Evolutionary conservation across 2,113 vertebrate species (phyloP), one percentile per base, ranked within the genome.

Genomic region (Stigmatopora argus): DNA sequence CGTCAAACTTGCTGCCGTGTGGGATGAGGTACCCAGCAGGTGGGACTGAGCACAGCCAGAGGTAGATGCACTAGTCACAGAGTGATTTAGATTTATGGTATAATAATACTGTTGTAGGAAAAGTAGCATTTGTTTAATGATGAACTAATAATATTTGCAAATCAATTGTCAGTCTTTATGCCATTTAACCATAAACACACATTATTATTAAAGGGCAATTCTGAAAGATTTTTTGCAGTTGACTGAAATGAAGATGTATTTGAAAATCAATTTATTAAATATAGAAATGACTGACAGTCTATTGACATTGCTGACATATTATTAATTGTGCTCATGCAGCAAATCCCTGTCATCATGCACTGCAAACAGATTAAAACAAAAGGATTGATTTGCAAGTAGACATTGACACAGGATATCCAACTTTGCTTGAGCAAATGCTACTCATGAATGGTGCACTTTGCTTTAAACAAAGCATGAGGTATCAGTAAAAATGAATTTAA

Each of bases 241-340:
- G 73, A 78, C 73, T 66, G 69, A 65, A 66, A 77, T 69, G 69
- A 26, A 34, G 51, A 57, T 19, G 64, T 58, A 26, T 70, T 49
- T 71, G 64, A 69, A 67, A 77, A 62, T 64, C 62, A 66, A 38
- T 71, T 68, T 55, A 48, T 38, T 64, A 65, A 23, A 58, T 81
- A 65, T 71, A 41, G 31, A 41, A 38, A 12, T 66, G 81, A 79
- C 10, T 81, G 79, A 78, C 83, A 73, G 26, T 62, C 65, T 63
- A 72, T 66, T 31, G 23, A 71, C 69, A 58, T 34, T 45, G 62
- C 61, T 75, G 80, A 78, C 71, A 64, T 41, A 3, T 8, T 64
- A 52, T 77, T 84, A 81, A 81, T 77, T 78, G 75, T 68, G 51
- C 67, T 15, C 64, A 19, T 60, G 75, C 72, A 7, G 52, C 62